Percentiles rank a stretch among this genome's conserved stretches.
These are phyloP conservation scores for Melopsittacus undulatus DNA, from an alignment of 2,797 vertebrate genomes.

Conservation along the genomic window DNA sequence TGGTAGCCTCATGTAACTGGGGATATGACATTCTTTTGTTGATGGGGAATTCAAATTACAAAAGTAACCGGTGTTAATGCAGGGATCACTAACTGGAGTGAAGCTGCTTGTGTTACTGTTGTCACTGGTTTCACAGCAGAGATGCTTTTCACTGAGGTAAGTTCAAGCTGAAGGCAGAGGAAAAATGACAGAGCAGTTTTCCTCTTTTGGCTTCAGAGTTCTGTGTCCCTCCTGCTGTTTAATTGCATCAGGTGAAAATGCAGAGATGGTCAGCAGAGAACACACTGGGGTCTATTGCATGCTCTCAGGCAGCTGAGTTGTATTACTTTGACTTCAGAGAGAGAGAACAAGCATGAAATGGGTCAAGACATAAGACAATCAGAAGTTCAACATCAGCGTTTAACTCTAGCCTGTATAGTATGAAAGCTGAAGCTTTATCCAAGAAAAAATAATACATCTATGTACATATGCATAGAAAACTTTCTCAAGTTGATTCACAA, in stretches of 20 bases:
- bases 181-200: background rate
- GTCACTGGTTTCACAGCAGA: background rate
- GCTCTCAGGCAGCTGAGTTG: background rate
- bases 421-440: background rate
- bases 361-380: background rate
- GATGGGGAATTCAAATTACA: background rate
- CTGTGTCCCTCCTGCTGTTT: background rate
- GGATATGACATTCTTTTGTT: background rate
- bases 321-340: background rate
- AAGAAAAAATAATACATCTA: background rate
- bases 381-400: background rate
- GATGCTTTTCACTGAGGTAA: background rate
- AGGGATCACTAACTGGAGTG: background rate
- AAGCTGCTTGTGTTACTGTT: background rate
- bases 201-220: background rate
- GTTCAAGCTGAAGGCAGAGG: background rate
- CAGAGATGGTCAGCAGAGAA: too few relatives aligned
- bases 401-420: background rate
- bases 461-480: background rate
- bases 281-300: accelerated
- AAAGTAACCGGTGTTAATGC: background rate
- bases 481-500: background rate
- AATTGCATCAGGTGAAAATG: background rate
- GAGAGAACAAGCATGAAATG: background rate
- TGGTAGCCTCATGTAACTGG: accelerated